Evolutionary conservation across 2,888 invertebrate genomes (phyloP).

Genomic region (Torymus auratus): DNA sequence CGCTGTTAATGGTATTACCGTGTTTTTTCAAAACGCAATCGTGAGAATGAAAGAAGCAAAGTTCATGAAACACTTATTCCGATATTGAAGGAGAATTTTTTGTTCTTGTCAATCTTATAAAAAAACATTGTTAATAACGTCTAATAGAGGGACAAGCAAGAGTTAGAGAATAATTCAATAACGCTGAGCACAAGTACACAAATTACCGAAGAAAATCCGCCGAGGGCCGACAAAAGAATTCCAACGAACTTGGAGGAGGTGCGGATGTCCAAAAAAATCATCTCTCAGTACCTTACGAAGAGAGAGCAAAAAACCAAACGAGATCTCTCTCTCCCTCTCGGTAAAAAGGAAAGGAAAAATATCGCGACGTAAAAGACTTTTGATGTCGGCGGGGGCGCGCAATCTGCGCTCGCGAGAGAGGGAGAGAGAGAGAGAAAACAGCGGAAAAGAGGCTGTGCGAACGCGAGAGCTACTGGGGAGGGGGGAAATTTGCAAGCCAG

Average conservation of each 20-base stretch:
- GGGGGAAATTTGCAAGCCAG: constrained; percentile 78
- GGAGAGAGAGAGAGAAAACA: constrained; percentile 58
- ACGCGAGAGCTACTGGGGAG: constrained; percentile 54
- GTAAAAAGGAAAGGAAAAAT: constrained; percentile 59
- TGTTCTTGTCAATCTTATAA: too few species aligned
- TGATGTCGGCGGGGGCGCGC: constrained; percentile 71
- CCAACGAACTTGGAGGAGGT: background rate
- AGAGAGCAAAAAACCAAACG: constrained; percentile 56
- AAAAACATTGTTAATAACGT: too few species aligned
- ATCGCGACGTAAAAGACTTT: constrained; percentile 73
- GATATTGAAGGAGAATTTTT: too few species aligned
- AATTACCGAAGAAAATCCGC: background rate
- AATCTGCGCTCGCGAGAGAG: constrained; percentile 66
- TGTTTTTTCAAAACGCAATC: too few species aligned
- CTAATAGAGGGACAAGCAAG: too few species aligned
- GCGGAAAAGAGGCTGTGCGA: constrained; percentile 24
- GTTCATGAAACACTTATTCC: too few species aligned
- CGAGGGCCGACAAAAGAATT: background rate
- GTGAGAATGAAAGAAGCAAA: too few species aligned
- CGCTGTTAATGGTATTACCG: too few species aligned
- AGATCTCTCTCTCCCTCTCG: background rate
- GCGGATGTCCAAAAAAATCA: too few species aligned
- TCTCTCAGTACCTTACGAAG: background rate
- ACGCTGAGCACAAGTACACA: too few species aligned
- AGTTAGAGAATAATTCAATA: too few species aligned